Evolutionary conservation across 1,140 invertebrate species (phyloP).

Genomic region (Lucilia cuprina): DNA sequence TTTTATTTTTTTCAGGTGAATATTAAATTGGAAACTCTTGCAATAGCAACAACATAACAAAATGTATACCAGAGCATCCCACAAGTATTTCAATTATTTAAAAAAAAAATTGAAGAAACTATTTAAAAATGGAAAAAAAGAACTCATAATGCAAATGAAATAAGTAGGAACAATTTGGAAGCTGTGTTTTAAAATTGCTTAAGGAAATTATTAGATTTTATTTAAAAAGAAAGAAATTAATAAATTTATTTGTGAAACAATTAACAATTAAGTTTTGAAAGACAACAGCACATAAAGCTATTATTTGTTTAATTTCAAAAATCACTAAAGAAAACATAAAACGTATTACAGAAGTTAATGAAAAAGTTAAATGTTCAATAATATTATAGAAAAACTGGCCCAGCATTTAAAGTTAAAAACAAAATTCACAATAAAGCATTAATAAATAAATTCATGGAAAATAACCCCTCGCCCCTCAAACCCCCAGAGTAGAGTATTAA

Average conservation of each 20-base stretch:
- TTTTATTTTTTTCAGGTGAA: constrained; percentile 35
- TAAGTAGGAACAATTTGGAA: neutral
- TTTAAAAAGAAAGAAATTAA: too few species aligned
- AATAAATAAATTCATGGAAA: neutral
- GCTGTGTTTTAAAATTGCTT: too few species aligned
- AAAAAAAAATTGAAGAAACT: too few species aligned
- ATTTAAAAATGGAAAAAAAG: neutral
- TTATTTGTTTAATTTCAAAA: neutral
- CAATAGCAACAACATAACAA: neutral
- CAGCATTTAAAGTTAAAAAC: neutral
- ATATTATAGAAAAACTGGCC: neutral
- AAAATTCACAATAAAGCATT: neutral
- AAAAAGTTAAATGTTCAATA: neutral
- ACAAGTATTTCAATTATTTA: neutral
- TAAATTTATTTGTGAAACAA: too few species aligned
- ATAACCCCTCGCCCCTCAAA: too few species aligned
- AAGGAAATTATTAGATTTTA: too few species aligned
- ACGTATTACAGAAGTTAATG: neutral
- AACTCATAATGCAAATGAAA: neutral
- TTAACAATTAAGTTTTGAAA: too few species aligned
- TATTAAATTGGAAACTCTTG: constrained; percentile 27
- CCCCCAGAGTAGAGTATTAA: neutral
- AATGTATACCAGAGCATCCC: neutral
- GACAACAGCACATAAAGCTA: too few species aligned
- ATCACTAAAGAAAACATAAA: neutral